Evolutionary conservation across 2,888 invertebrate genomes (phyloP), one percentile per base, ranked within the genome.

Genomic region (Melieria crassipennis): DNA sequence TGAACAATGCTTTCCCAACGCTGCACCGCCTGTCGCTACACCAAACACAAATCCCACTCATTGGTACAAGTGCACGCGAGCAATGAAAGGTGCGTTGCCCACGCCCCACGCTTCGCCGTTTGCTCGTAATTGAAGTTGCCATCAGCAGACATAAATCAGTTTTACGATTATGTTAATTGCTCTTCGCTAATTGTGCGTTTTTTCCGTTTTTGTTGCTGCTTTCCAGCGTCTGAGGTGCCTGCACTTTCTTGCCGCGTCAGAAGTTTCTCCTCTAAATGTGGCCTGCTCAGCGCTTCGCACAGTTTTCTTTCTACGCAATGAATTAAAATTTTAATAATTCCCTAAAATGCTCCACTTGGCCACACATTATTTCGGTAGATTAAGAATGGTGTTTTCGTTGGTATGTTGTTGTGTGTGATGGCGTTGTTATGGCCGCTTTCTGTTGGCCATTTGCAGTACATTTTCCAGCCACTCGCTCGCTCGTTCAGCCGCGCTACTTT

Each of bases 161-260:
- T 63, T 63, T 63, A 63, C 48, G 47, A 50, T 63, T 63, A 48
- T 48, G 63, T 63, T 63, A 48, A 63, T 63, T 63, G 16, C 60
- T 42, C 60, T 30, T 30, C 48, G 48, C 48, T 63, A 63, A 63
- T 63, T 63, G 46, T 50, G 50, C 30, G 48, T 48, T 63, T 63
- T 9, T 50, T 63, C 30, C 30, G 11, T 52, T 52, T 52, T 50
- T 50, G 50, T 50, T 50, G 50, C 30, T 30, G 30, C 30, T 30
- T 30, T 30, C 30, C 2, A 30, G 30, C 30, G 2, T 30, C 3
- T 16, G 16, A 16, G 16, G 16, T 16, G 16, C 16, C 16, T 30
- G 3, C 30, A 30, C 30, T 30, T 30, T 30, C 30, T 30, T 30
- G 30, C 30, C 30, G 30, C 30, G 30, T 30, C 30, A 30, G 30